Base-by-base conservation (phyloP, 2,888 invertebrate species). In the Eupithecia dodoneata region DNA sequence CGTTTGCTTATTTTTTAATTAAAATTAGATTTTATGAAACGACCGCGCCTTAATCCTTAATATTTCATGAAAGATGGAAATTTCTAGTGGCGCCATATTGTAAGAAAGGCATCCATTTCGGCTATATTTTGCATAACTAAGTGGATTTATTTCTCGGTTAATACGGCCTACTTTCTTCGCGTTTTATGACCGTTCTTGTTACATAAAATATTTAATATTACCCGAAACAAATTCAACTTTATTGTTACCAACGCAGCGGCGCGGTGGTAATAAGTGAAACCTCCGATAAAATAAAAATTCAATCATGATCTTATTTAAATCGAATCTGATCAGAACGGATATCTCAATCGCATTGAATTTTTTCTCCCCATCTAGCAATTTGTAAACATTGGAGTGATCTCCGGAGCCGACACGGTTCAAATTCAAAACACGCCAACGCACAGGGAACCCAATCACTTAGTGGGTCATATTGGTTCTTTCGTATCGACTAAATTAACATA, bases 21-120 rank as follows among this genome's bases (percentile, higher is more conserved):
- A 94, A 94, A 93, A 92, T 93, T 91, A 91, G 89, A 92, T 93
- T 91, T 91, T 87, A 90, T 88, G 90, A 90, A 92, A 92, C 89
- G 88, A 87, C 89, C 89, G 89, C 87, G 87, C 85, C 88, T 86
- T 92, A 91, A 93, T 93, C 93, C 88, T 90, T 90, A 92, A 94
- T 93, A 92, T 93, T 94, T 94, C 89, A 93, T 90, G 91, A 94
- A 93, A 93, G 91, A 94, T 93, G 94, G 91, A 93, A 92, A 94
- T 93, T 90, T 90, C 82, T 92, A 92, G 92, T 90, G 91, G 94
- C 94, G 90, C 93, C 94, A 93, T 94, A 94, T 93, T 94, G 94
- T 90, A 89, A 90, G 90, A 91, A 92, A 90, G 91, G 92, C 92
- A 92, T 91, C 90, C 90, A 89, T 92, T 93, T 90, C 84, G 87